phyloP scores from a whole-genome alignment of 30 jellyfish, hydroid and myxozoan genomes.

The Nemopilema nomurai region DNA sequence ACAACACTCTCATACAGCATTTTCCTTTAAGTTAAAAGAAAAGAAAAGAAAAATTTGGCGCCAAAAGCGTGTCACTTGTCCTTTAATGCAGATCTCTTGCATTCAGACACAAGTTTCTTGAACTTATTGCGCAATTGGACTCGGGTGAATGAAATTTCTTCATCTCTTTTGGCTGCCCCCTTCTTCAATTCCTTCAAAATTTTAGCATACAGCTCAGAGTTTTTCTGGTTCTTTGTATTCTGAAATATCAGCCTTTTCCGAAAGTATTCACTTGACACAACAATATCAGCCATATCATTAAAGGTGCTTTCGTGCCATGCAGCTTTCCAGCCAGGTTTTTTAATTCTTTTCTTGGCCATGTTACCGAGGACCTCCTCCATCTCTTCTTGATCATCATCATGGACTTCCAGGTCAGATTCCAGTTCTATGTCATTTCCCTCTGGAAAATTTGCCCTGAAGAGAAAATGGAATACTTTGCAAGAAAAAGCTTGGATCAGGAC shows the following conservation, averaged over 20 bases:
- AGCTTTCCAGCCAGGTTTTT: conserved; percentile 25
- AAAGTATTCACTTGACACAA: conserved; percentile 21
- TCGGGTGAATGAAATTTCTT: conserved; percentile 12
- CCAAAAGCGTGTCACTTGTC: conserved; percentile 13
- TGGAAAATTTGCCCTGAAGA: conserved; percentile 6
- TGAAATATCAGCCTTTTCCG: conserved; percentile 10
- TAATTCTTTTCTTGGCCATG: conserved; percentile 1
- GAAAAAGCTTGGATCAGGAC: conserved; percentile 17
- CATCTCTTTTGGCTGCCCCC: conserved; percentile 20
- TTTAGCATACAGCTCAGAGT: conserved; percentile 14
- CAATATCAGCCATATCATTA: conserved; percentile 21
- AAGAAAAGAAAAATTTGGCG: background rate
- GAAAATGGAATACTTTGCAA: conserved; percentile 4
- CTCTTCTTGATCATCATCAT: conserved; percentile 13
- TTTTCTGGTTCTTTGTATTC: conserved; percentile 11
- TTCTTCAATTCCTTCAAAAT: conserved; percentile 12
- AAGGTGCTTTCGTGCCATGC: conserved; percentile 9
- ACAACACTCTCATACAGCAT: too few relatives aligned
- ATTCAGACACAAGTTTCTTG: conserved; percentile 28
- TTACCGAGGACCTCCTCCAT: conserved; percentile 11
- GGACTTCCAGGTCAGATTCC: conserved; percentile 13
- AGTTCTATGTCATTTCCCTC: background rate
- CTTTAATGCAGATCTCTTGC: conserved; percentile 26
- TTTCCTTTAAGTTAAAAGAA: too few relatives aligned
- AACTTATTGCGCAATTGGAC: conserved; percentile 23